phyloP scores from a whole-genome alignment of 2,113 vertebrate genomes.

The Anarrhichthys ocellatus region DNA sequence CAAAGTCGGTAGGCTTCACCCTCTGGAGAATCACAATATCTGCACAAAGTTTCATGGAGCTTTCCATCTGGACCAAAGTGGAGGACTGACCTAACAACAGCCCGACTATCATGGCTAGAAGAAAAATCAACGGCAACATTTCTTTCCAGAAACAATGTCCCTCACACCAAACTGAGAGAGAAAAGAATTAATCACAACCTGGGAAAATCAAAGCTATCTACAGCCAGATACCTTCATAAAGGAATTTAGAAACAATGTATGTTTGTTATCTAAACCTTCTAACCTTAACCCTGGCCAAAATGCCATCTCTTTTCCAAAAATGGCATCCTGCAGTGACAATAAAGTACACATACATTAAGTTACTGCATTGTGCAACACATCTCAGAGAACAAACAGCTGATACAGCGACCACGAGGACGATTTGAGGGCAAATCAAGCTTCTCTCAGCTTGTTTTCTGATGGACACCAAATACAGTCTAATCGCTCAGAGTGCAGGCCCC shows the following conservation, averaged over 20 bases:
- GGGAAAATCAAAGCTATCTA: neutral
- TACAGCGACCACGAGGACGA: neutral
- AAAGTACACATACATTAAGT: slow-evolving; percentile 21
- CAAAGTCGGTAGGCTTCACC: neutral
- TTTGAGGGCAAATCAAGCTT: slow-evolving; percentile 31
- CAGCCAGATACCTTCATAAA: neutral
- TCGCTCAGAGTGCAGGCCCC: slow-evolving; percentile 44
- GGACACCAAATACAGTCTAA: slow-evolving; percentile 47
- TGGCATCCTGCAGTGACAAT: neutral
- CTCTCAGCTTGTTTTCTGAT: slow-evolving; percentile 51
- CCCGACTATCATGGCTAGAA: neutral
- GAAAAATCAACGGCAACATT: neutral
- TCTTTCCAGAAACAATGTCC: neutral
- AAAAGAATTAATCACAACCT: neutral
- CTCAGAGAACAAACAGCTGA: slow-evolving; percentile 6
- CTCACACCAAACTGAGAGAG: neutral
- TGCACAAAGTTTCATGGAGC: neutral
- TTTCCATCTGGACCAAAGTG: neutral
- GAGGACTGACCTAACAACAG: neutral
- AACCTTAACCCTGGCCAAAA: neutral
- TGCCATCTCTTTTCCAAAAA: neutral
- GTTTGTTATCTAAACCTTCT: neutral
- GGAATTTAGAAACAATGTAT: too few relatives aligned
- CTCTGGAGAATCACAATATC: neutral
- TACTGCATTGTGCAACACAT: slow-evolving; percentile 17